Evolutionary conservation across 2,888 invertebrate species (phyloP).

Genomic region (Lymantria dispar): DNA sequence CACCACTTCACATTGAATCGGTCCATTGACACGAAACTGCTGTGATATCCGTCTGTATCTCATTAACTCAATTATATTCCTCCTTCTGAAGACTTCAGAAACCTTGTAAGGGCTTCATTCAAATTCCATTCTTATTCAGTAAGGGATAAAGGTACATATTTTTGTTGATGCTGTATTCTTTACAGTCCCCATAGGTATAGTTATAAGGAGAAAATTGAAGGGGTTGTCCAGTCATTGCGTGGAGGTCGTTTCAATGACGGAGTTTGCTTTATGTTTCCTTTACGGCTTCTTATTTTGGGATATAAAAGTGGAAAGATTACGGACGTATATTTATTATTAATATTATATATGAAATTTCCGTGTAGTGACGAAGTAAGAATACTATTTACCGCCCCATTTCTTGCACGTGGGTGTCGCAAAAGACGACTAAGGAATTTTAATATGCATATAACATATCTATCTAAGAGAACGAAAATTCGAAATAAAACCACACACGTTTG

Average conservation of each 20-base stretch:
- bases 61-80: slow-evolving; percentile 60
- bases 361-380: no score
- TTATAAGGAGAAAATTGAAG: slow-evolving; percentile 48
- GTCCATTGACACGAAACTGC: slow-evolving; percentile 39
- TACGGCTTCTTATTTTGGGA: slow-evolving; percentile 6
- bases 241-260: slow-evolving; percentile 28
- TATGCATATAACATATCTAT: no score
- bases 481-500: no score
- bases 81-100: slow-evolving; percentile 32
- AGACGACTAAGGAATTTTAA: no score
- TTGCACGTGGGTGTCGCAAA: no score
- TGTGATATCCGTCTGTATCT: slow-evolving; percentile 43
- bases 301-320: neutral
- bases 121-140: slow-evolving; percentile 7
- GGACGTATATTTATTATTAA: no score
- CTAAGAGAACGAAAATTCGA: no score
- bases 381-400: no score
- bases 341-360: no score
- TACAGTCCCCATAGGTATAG: slow-evolving; percentile 37
- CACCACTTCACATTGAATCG: slow-evolving; percentile 18
- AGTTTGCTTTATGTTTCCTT: slow-evolving; percentile 27
- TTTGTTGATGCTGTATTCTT: slow-evolving; percentile 30
- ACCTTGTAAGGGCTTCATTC: neutral
- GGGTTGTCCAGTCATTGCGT: slow-evolving; percentile 36
- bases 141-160: slow-evolving; percentile 9